Evolutionary conservation across 1,140 invertebrate species (phyloP), one percentile per base, ranked within the genome.

Genomic region (Brachionus paranguensis): DNA sequence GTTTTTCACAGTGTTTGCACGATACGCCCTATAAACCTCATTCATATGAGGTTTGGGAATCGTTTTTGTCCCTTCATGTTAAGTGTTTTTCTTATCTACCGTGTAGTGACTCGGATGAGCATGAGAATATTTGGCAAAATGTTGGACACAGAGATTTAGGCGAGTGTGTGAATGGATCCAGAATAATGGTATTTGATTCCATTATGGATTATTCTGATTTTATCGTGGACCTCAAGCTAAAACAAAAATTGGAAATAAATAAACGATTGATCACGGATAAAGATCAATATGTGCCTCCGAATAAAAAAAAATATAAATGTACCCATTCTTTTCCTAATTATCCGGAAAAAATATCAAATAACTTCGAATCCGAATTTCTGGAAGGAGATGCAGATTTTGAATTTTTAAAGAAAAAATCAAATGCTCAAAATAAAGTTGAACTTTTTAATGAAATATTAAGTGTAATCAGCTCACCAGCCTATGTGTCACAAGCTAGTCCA

Each of bases 31-130:
- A 76, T 50, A 76, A 76, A 17, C 7, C 17, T 12, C 43, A 76
- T 76, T 76, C 72, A 20, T 76, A 76, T 76, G 72, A 76, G 50
- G 47, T 50, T 5, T 76, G 72, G 72, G 20, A 47, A 12, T 50
- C 43, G 0, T 76, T n/a, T 50, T 47, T 27, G 27, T 20, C 43
- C 2, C 14, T 76, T 3, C 12, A 27, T 76, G 43, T 76, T 0
- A 76, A 76, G 27, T 76, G 72, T 50, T 76, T 76, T 53, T 24
- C 72, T 37, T 76, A 76, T 50, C 12, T 76, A 12, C 72, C 72
- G n/a, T 76, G 72, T 47, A 27, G 43, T 33, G 45, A 17, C 20
- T 27, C 41, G n/a, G 24, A 27, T 24, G 20, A 47, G 20, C 24
- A 76, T 27, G 1, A 76, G 10, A 76, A 76, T 27, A 76, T 76